phyloP scores from a whole-genome alignment of 2,113 vertebrate species.

The Coptodon bakossiorum region DNA sequence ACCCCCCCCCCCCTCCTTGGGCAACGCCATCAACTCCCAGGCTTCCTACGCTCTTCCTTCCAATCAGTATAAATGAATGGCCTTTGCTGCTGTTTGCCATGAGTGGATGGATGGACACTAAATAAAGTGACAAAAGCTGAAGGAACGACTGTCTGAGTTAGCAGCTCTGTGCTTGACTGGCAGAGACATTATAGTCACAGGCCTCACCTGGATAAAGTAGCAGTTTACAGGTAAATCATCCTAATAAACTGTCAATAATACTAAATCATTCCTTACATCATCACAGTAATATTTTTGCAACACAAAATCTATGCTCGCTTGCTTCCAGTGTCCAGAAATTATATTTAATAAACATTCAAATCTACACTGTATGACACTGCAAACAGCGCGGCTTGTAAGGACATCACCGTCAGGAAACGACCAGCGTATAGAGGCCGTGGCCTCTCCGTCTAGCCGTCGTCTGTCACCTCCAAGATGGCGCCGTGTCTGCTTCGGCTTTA shows the following conservation, averaged over 20 bases:
- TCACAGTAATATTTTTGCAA: not conserved
- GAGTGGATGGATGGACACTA: constrained; percentile 53
- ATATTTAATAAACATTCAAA: not conserved
- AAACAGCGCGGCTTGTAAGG: constrained; percentile 20
- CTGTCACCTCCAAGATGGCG: constrained; percentile 63
- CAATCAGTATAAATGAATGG: constrained; percentile 59
- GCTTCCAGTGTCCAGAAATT: not conserved
- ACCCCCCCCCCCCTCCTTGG: not conserved
- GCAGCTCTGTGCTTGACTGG: constrained; percentile 61
- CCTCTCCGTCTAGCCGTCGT: constrained; percentile 56
- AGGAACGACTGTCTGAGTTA: constrained; percentile 53
- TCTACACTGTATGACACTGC: not conserved
- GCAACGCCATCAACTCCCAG: not conserved
- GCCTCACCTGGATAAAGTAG: constrained; percentile 63
- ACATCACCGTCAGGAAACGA: constrained; percentile 30
- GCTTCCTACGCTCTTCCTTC: constrained; percentile 20
- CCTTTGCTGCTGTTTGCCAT: constrained; percentile 42
- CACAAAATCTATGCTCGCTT: not conserved
- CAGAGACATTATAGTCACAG: constrained; percentile 56
- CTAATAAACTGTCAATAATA: not conserved
- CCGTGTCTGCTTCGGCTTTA: constrained; percentile 38
- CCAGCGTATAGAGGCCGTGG: constrained; percentile 42
- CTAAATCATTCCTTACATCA: not conserved
- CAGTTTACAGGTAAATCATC: constrained; percentile 8
- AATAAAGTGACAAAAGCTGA: constrained; percentile 61